Base-by-base conservation (phyloP, 2,888 invertebrate species). In the Patella caerulea region DNA sequence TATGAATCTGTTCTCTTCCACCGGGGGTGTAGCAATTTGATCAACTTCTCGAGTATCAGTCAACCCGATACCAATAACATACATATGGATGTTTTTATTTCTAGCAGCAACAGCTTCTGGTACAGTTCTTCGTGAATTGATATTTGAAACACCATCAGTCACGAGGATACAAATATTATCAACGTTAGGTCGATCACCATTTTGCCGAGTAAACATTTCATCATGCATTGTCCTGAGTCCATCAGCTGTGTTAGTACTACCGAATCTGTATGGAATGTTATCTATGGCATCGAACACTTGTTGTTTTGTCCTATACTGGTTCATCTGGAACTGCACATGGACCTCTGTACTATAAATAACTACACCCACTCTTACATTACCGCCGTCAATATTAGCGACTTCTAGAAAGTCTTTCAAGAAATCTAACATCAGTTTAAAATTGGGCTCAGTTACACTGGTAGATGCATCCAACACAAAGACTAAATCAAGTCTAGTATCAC, bases 401-500 rank as follows among this genome's bases (percentile, higher is more conserved):
- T 73, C 74, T 24, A 87, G 74, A 74, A 87, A 83, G 29, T 85
- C 77, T 76, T 86, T 86, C 24, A 84, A 75, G 70, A 86, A 86
- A 34, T 84, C 82, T 71, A 85, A 76, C 82, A 86, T 84, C 52
- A 81, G 77, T 70, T 82, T 73, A 75, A 86, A 87, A 74, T 85
- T 85, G 29, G 65, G 71, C 71, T 81, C 76, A n/a, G 84, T 85
- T 71, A 88, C 84, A 74, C 86, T 87, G 14, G 84, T 85, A 2
- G 88, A 88, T 29, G 85, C 81, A 78, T 88, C 88, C 71, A 88
- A 78, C 29, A 86, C 78, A 71, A 87, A 83, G 15, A 87, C 83
- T 45, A 85, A 19, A 77, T 85, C 84, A 14, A 80, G 69, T 56
- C 34, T 17, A 14, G 78, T 71, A 29, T 72, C 70, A 34, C 52